Evolutionary conservation across 2,113 vertebrate genomes (phyloP), one percentile per base, ranked within the genome.

Genomic region (Pseudorectes ferrugineus): DNA sequence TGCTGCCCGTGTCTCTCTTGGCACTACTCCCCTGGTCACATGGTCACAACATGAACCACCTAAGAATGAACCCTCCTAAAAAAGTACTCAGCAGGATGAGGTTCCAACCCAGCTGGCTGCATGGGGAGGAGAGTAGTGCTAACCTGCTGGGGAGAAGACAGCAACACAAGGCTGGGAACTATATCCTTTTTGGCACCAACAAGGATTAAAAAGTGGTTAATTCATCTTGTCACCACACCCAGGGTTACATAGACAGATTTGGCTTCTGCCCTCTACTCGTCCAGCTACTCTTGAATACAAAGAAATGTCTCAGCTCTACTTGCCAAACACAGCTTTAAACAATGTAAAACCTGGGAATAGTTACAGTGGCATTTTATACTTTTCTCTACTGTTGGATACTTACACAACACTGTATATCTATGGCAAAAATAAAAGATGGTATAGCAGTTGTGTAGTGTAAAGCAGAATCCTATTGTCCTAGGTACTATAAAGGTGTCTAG

Each of bases 371-470:
- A 48, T 75, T 74, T 55, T 31, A 46, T 14, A 54, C 19, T 31
- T n/a, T 61, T 21, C 16, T 58, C 58, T 42, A 1, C 51, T 40
- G 10, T 10, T 75, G 45, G 43, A 48, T 25, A 36, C 3, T 51
- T 14, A 40, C 0, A 29, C 14, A 77, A 12, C 0, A 2, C 4
- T 18, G 22, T 0, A 2, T 6, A 58, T 10, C 18, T 33, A 16
- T 8, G 24, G 36, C 40, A 86, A 23, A 75, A 79, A 57, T 18
- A 36, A 72, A 61, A 76, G 28, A 12, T 18, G 28, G 4, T 7
- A 4, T 4, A 57, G 33, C 25, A 49, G 29, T 28, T 89, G 31
- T 23, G 16, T 0, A 49, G 19, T 2, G 3, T 45, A 49, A 70
- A 80, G 72, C 42, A 86, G 33, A 80, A 61, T 36, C 6, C 17